Evolutionary conservation across 92 coral and sea anemone genomes (phyloP), one percentile per base, ranked within the genome.

Genomic region (Parazoanthus swiftii): DNA sequence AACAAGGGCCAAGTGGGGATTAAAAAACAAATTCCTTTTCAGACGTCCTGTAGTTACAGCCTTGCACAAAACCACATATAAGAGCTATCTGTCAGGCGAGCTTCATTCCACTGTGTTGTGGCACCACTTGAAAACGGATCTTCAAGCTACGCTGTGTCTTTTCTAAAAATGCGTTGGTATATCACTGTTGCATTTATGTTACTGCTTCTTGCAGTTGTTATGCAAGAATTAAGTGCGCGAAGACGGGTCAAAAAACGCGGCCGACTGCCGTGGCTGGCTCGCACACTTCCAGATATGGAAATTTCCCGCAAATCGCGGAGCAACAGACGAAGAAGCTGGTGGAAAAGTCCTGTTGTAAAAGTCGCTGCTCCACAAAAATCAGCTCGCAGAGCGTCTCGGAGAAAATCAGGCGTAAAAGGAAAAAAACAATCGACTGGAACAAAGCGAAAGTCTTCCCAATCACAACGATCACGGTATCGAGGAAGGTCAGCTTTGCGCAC

Each of bases 1-100:
- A 83, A 83, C 86, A 71, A 84, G 79, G 51, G 67, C 74, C 48
- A 71, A 84, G 79, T n/a, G 43, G 68, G 87, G 87, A 84, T 84
- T 84, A 84, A 26, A 48, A 48, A 70, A 71, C 42, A 43, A 35
- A 82, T 59, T n/a, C 23, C 43, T 46, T 58, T 25, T 46, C 37
- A 66, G 87, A 84, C 48, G 35, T 70, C 46, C 39, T 26, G 70
- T 58, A 29, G 42, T 25, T 26, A 84, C 77, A 44, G 7, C 25
- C 79, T 29, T 48, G 11, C 79, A 46, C 66, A 72, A 84, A 84
- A 33, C 8, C 71, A 26, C 43, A 23, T 29, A 81, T 25, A 84
- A 71, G 79, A 46, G 79, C 36, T 46, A n/a, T 48, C 43, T 42
- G 63, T 50, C 67, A 84, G 75, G 77, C 65, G 26, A 70, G 63